Evolutionary conservation across 1,140 invertebrate genomes (phyloP).

Genomic region (Apis cerana): DNA sequence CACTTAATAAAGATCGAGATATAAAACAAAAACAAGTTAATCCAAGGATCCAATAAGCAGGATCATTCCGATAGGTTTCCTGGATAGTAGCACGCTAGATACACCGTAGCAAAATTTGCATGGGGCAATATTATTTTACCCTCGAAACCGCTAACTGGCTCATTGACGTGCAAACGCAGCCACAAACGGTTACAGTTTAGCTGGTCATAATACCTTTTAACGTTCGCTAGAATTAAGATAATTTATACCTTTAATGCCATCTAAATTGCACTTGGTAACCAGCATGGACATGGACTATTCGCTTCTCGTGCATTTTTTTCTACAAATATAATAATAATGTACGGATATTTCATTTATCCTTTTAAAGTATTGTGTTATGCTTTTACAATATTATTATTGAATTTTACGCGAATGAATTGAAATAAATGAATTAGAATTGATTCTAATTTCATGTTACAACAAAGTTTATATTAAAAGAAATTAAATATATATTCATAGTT

Average conservation of each 20-base stretch:
- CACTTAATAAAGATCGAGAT: background rate
- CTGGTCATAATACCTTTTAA: constrained; percentile 31
- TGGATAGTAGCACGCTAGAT: constrained; percentile 23
- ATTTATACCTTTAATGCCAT: constrained; percentile 1
- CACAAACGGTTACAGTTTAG: constrained; percentile 26
- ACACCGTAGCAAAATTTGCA: constrained; percentile 55
- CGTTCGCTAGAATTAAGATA: constrained; percentile 1
- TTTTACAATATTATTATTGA: background rate
- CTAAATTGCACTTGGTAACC: background rate
- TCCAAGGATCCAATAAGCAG: background rate
- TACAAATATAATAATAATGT: no score
- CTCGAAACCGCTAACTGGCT: constrained; percentile 51
- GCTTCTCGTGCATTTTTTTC: background rate
- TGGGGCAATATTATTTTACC: constrained; percentile 66
- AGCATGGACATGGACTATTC: background rate
- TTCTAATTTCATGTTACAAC: no score
- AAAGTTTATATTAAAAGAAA: no score
- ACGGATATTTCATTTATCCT: background rate
- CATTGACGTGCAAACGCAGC: constrained; percentile 42
- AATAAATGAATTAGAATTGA: no score
- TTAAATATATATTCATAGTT: no score
- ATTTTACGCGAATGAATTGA: no score
- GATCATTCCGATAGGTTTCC: constrained; percentile 18
- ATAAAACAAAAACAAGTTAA: background rate
- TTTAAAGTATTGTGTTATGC: background rate